Base-by-base conservation (phyloP, 2,888 invertebrate species). In the Phytoseiulus persimilis region DNA sequence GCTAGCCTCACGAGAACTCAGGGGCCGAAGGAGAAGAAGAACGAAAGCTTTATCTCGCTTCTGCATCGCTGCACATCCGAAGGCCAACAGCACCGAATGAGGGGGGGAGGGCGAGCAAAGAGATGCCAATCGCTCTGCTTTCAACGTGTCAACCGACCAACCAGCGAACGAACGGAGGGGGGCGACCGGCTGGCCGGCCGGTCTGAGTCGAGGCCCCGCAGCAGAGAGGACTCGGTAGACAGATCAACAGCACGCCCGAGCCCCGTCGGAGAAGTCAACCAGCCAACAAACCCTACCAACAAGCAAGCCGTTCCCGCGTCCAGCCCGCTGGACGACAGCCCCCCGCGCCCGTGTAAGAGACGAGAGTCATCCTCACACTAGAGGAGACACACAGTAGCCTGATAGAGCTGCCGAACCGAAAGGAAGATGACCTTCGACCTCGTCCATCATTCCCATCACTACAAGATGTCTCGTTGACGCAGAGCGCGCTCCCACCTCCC, bases 21-120 rank as follows among this genome's bases (percentile, higher is more conserved):
- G 65, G 28, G 65, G 18, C 65, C 65, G 65, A 65, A 65, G 65
- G 28, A 65, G 28, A 28, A 65, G 18, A 65, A 18, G 65, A 65
- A 65, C 65, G 65, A 65, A 65, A 65, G 65, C 65, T 65, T 65
- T 65, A 65, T 65, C 65, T 65, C 65, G 65, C 65, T 65, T 65
- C 65, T 65, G 65, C 65, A 65, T 65, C 65, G 65, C 65, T 65
- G 65, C 65, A 23, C 65, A 65, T 6, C 65, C 28, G 65, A 65
- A 65, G 65, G 65, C 65, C 65, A 65, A 28, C 65, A 46, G 46
- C 46, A 6, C 46, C 14, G 46, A 14, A 46, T 11, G 46, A 46
- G 46, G 65, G 18, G 28, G 18, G 65, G 65, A 23, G 65, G 18
- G 65, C 65, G 23, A 65, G 65, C 65, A 65, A 23, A 65, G 18